phyloP scores from a whole-genome alignment of 64 coral and sea anemone species.

The Dendronephthya gigantea region DNA sequence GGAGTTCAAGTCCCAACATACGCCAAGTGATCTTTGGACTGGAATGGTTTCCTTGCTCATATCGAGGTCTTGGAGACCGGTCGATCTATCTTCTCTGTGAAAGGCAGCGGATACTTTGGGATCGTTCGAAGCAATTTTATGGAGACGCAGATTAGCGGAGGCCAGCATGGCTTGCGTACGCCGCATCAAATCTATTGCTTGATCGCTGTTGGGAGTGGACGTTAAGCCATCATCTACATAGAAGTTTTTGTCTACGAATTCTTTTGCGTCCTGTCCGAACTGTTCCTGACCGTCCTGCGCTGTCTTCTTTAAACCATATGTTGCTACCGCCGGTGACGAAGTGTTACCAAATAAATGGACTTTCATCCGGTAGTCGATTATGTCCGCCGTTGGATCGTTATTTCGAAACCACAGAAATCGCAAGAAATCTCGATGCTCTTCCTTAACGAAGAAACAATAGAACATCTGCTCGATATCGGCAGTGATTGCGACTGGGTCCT shows the following conservation, averaged over 20 bases:
- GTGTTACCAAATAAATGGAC: slow-evolving; percentile 2
- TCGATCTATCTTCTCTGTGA: background rate
- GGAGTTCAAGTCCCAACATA: background rate
- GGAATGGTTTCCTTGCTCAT: background rate
- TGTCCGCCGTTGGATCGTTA: background rate
- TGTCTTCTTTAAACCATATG: background rate
- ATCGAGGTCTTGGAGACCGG: background rate
- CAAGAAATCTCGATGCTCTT: no score
- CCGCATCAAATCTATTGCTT: background rate
- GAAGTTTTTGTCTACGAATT: slow-evolving; percentile 4
- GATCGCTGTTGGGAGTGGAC: background rate
- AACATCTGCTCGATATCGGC: no score
- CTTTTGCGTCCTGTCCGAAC: background rate
- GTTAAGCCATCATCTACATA: background rate
- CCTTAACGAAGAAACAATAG: no score
- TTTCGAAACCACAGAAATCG: no score
- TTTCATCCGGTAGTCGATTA: background rate
- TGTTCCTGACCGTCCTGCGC: background rate
- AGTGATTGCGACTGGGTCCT: no score
- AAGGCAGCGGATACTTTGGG: background rate
- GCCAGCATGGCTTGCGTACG: background rate
- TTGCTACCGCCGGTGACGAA: background rate
- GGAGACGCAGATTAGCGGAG: background rate
- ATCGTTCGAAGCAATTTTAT: background rate
- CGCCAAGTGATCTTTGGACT: background rate